Evolutionary conservation across 2,797 vertebrate genomes (phyloP).

Genomic region (Propithecus deckenii): DNA sequence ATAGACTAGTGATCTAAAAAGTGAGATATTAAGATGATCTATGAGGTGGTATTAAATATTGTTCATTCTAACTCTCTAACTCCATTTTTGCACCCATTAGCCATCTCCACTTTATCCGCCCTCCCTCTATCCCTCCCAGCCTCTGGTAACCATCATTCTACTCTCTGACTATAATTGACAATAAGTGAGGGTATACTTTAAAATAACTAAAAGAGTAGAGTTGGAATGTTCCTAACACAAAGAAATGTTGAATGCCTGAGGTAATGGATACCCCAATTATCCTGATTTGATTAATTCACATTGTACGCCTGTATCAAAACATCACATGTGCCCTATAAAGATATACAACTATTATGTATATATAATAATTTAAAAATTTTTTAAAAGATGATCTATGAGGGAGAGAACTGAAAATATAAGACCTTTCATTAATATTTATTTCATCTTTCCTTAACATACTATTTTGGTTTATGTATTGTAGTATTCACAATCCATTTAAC

Average conservation of each 20-base stretch:
- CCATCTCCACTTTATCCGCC: background rate
- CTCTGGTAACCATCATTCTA: too few species aligned
- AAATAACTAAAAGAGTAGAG: background rate
- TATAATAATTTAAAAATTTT: background rate
- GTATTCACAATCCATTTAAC: background rate
- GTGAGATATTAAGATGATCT: background rate
- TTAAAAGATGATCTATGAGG: background rate
- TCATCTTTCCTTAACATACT: background rate
- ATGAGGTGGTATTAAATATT: background rate
- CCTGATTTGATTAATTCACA: background rate
- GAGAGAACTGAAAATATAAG: background rate
- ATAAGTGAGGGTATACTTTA: background rate
- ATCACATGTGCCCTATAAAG: background rate
- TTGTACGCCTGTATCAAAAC: background rate
- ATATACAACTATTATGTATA: background rate
- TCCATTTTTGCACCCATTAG: background rate
- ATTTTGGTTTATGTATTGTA: background rate
- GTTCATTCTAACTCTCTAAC: background rate
- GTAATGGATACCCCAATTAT: background rate
- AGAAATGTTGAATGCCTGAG: background rate
- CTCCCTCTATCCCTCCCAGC: too few species aligned
- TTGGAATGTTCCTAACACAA: too few species aligned
- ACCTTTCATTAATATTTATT: background rate
- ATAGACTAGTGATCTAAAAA: background rate
- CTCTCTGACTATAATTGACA: too few species aligned